phyloP scores from a whole-genome alignment of 2,888 invertebrate species.

The Abrostola triplasia region DNA sequence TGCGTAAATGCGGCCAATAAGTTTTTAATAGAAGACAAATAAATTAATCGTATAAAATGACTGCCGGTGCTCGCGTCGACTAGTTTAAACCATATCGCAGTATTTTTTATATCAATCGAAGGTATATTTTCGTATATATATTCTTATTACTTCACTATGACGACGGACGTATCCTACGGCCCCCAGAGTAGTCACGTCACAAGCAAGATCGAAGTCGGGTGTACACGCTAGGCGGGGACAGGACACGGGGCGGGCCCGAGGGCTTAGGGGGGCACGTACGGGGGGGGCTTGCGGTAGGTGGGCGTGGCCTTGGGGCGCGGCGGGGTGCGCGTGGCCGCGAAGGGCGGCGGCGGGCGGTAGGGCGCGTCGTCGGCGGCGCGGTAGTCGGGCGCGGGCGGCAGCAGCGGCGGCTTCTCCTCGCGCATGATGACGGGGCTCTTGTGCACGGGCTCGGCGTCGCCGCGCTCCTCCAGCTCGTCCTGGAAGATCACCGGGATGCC shows the following conservation, averaged over 20 bases:
- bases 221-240: conserved; percentile 92
- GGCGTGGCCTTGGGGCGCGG: conserved; percentile 95
- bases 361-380: conserved; percentile 90
- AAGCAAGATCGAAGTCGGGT: conserved; percentile 23
- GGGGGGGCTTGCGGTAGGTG: conserved; percentile 98
- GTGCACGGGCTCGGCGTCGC: conserved; percentile 94
- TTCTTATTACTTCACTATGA: conserved; percentile 26
- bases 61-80: conserved; percentile 51
- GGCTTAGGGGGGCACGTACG: conserved; percentile 98
- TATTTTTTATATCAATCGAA: conserved; percentile 33
- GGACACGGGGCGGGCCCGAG: conserved; percentile 93
- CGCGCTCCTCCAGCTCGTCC: conserved; percentile 98
- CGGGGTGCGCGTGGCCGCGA: conserved; percentile 92
- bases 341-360: conserved; percentile 97
- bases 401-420: conserved; percentile 97
- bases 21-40: conserved; percentile 39
- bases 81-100: conserved; percentile 48
- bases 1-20: conserved; percentile 40
- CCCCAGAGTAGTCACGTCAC: conserved; percentile 25
- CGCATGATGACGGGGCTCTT: conserved; percentile 98
- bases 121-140: conserved; percentile 32
- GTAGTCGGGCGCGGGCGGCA: conserved; percentile 93
- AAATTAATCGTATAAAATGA: conserved; percentile 49
- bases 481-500: conserved; percentile 98
- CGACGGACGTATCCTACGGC: conserved; percentile 31